Evolutionary conservation across 2,797 vertebrate genomes (phyloP).

Genomic region (Galagoides demidoff): DNA sequence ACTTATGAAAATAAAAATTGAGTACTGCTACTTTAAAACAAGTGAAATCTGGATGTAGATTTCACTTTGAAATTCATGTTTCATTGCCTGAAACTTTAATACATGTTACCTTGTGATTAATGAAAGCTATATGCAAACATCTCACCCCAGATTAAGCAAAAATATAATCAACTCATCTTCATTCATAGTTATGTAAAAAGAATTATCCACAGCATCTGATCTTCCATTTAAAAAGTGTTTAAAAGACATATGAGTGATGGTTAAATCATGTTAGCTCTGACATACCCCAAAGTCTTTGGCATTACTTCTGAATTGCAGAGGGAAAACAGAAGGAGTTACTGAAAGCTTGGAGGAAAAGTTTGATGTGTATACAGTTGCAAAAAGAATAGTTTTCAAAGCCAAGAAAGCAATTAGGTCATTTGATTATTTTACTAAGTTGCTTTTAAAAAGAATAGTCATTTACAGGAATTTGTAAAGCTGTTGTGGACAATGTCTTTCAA

Average conservation of each 20-base stretch:
- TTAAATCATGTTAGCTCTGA: background rate
- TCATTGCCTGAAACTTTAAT: constrained; percentile 39
- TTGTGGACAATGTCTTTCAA: constrained; percentile 19
- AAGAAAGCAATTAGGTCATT: constrained; percentile 54
- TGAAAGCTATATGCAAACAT: constrained; percentile 41
- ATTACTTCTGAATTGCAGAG: constrained; percentile 38
- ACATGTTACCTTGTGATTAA: constrained; percentile 20
- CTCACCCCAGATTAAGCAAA: constrained; percentile 33
- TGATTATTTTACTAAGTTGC: constrained; percentile 61
- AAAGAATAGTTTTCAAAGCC: constrained; percentile 45
- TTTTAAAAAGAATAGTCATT: constrained; percentile 28
- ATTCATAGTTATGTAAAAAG: constrained; percentile 45
- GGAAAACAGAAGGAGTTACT: background rate
- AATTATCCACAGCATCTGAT: constrained; percentile 37
- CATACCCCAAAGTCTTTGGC: constrained; percentile 7
- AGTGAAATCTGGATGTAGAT: background rate
- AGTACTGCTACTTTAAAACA: constrained; percentile 36
- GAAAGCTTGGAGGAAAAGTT: constrained; percentile 18
- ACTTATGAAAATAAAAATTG: constrained; percentile 63
- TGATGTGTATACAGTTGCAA: constrained; percentile 42
- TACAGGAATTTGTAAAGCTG: constrained; percentile 24
- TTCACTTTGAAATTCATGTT: constrained; percentile 58
- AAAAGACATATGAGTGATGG: constrained; percentile 53
- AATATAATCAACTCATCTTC: background rate
- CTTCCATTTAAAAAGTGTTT: constrained; percentile 53